A percentile compares a stretch with the other conserved stretches of the same genome.
phyloP scores from a whole-genome alignment of 2,113 vertebrate species.

The Ictalurus furcatus region DNA sequence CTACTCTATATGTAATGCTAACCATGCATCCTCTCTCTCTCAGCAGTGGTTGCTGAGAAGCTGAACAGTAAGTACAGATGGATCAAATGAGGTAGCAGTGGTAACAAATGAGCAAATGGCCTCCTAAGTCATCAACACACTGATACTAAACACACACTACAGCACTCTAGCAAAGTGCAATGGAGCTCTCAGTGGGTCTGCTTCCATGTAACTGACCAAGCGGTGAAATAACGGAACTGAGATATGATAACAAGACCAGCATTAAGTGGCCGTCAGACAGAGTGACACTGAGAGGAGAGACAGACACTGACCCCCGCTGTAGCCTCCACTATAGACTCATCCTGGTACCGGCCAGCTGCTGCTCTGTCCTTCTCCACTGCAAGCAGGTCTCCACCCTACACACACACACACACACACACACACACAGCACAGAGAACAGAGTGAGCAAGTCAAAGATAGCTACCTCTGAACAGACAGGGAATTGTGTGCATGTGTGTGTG shows the following conservation, averaged over 20 bases:
- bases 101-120: constrained; percentile 29
- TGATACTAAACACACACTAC: neutral
- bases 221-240: neutral
- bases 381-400: constrained; percentile 49
- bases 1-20: neutral
- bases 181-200: neutral
- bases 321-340: constrained; percentile 49
- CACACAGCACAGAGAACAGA: constrained; percentile 23
- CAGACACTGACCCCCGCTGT: constrained; percentile 49
- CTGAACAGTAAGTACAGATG: constrained; percentile 11
- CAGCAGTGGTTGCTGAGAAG: neutral
- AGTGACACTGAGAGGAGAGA: neutral
- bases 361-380: constrained; percentile 54
- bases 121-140: constrained; percentile 5
- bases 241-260: neutral
- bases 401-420: constrained; percentile 5
- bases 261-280: neutral
- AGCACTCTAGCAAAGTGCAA: neutral
- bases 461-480: neutral
- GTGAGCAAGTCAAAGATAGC: neutral
- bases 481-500: constrained; percentile 2
- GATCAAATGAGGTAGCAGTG: constrained; percentile 20
- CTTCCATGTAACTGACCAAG: constrained; percentile 14
- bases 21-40: neutral
- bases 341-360: constrained; percentile 38